Evolutionary conservation across 2,797 vertebrate genomes (phyloP).

Genomic region (Rhinatrema bivittatum): DNA sequence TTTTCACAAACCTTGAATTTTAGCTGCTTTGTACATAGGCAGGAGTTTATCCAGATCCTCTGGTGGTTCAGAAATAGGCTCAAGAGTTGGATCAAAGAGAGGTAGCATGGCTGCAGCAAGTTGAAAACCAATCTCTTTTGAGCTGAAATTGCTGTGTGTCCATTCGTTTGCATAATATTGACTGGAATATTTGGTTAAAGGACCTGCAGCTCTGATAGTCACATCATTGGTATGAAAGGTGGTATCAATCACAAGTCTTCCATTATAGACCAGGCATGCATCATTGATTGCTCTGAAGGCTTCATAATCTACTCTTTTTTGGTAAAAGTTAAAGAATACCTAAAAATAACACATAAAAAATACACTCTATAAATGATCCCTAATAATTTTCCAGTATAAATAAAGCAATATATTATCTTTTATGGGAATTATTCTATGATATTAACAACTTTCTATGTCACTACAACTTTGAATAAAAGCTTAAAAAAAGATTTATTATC

Average conservation of each 20-base stretch:
- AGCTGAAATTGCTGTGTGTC: slow-evolving; percentile 71
- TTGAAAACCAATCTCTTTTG: slow-evolving; percentile 76
- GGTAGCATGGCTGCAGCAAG: slow-evolving; percentile 69
- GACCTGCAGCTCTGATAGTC: slow-evolving; percentile 70
- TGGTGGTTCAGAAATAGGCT: slow-evolving; percentile 18
- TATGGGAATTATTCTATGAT: neutral
- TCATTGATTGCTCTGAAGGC: slow-evolving; percentile 67
- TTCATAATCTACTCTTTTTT: slow-evolving; percentile 66
- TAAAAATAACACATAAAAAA: slow-evolving; percentile 30
- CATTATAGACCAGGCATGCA: slow-evolving; percentile 79
- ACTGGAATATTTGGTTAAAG: slow-evolving; percentile 81
- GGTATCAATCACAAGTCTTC: slow-evolving; percentile 70
- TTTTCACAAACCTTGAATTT: slow-evolving; percentile 74
- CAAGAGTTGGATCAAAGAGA: slow-evolving; percentile 66
- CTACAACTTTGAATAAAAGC: too few relatives aligned
- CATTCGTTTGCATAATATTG: slow-evolving; percentile 65
- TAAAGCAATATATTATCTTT: neutral
- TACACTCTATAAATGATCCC: too few relatives aligned
- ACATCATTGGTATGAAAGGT: slow-evolving; percentile 71
- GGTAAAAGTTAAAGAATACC: slow-evolving; percentile 78
- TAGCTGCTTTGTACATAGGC: slow-evolving; percentile 67
- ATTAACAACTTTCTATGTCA: neutral
- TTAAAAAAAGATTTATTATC: too few relatives aligned
- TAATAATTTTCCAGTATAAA: neutral
- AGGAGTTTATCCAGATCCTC: slow-evolving; percentile 53